phyloP scores from a whole-genome alignment of 2,797 vertebrate species.

The Pipistrellus pipistrellus region DNA sequence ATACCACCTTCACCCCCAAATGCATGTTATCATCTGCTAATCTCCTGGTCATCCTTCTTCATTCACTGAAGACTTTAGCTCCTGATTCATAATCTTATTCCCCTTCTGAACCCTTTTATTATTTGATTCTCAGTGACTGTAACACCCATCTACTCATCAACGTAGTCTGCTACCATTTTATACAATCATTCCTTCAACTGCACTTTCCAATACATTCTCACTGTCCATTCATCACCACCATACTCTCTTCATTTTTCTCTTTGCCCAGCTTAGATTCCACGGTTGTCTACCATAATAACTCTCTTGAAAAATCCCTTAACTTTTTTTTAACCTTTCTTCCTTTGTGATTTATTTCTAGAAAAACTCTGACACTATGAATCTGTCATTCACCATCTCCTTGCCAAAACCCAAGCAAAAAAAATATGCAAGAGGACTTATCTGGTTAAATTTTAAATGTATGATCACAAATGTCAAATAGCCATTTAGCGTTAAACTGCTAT shows the following conservation, averaged over 20 bases:
- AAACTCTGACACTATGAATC: conserved; percentile 22
- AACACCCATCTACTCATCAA: background rate
- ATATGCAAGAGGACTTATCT: background rate
- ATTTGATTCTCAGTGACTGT: background rate
- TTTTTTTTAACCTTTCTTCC: background rate
- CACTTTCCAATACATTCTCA: background rate
- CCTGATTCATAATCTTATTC: background rate
- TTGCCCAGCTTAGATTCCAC: background rate
- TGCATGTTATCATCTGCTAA: background rate
- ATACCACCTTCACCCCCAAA: background rate
- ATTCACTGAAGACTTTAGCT: background rate
- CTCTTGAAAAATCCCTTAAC: background rate
- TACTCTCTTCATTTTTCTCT: background rate
- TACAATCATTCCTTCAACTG: background rate
- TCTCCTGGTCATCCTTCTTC: background rate
- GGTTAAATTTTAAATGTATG: background rate
- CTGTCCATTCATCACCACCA: background rate
- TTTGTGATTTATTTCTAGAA: conserved; percentile 45
- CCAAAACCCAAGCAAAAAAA: background rate
- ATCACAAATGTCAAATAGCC: background rate
- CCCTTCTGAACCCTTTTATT: background rate
- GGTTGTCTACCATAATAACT: background rate
- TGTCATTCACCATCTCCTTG: conserved; percentile 15
- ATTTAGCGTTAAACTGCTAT: background rate
- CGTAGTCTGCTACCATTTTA: background rate